These are phyloP conservation scores for Ginglymostoma cirratum DNA, from an alignment of 2,113 vertebrate species.

Conservation along the genomic window DNA sequence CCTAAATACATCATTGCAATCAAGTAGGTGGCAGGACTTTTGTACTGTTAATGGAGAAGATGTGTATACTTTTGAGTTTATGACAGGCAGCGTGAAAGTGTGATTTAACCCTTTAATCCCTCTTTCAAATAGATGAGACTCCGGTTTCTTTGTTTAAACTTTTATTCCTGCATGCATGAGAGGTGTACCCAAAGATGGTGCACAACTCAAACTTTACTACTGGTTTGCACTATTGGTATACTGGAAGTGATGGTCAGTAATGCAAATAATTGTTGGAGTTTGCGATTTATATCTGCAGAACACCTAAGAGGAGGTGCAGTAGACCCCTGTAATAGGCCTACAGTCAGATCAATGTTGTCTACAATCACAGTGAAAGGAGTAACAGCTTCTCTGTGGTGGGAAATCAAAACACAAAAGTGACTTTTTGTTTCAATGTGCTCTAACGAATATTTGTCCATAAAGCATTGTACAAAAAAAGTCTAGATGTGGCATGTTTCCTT, in stretches of 20 bases:
- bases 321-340: background rate
- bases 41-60: too few relatives aligned
- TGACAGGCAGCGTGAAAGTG: too few relatives aligned
- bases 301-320: constrained; percentile 35
- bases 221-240: constrained; percentile 41
- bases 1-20: too few relatives aligned
- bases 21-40: too few relatives aligned
- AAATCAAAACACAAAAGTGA: background rate
- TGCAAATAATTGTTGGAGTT: constrained; percentile 44
- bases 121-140: too few relatives aligned
- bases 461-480: background rate
- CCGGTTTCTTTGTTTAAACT: too few relatives aligned
- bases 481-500: background rate
- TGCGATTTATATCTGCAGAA: constrained; percentile 50
- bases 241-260: constrained; percentile 44
- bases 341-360: background rate
- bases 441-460: background rate
- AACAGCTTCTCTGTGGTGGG: background rate
- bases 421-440: background rate
- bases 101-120: too few relatives aligned
- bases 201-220: too few relatives aligned
- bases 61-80: too few relatives aligned
- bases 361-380: background rate
- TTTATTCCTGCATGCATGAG: too few relatives aligned
- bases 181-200: too few relatives aligned